Conservation (phyloP, 2,888 invertebrate genomes). For the Aspidiotus rigidus region DNA sequence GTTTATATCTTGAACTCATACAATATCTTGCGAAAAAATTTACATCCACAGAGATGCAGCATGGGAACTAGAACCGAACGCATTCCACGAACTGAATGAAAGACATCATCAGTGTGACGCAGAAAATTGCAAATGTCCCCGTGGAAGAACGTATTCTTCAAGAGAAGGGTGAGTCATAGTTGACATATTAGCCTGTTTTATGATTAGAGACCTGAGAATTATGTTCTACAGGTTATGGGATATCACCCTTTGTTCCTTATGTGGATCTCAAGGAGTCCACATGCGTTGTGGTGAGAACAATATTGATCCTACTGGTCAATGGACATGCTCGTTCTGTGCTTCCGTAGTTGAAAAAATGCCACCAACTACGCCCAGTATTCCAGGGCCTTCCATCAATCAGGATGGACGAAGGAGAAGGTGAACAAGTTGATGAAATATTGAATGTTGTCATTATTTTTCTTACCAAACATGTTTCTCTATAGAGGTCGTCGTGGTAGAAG, state of each 20-base stretch:
- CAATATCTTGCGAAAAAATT: neutral
- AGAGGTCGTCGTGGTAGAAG: too few relatives aligned
- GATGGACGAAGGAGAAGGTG: too few relatives aligned
- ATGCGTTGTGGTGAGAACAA: slow-evolving; percentile 46
- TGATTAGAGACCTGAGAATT: neutral
- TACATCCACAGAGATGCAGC: slow-evolving; percentile 58
- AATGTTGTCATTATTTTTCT: too few relatives aligned
- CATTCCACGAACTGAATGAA: slow-evolving; percentile 61
- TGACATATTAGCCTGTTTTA: neutral
- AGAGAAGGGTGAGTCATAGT: slow-evolving; percentile 9
- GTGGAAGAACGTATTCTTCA: neutral
- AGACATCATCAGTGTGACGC: slow-evolving; percentile 55
- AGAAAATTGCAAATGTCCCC: slow-evolving; percentile 50
- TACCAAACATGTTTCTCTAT: too few relatives aligned
- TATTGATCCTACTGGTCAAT: slow-evolving; percentile 41
- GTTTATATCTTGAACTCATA: neutral
- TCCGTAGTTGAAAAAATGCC: too few relatives aligned
- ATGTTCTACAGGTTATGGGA: slow-evolving; percentile 43
- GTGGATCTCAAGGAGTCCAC: slow-evolving; percentile 52
- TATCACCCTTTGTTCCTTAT: slow-evolving; percentile 48
- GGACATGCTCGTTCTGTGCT: slow-evolving; percentile 10
- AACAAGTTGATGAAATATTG: too few relatives aligned
- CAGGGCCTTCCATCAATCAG: too few relatives aligned
- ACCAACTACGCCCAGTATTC: too few relatives aligned
- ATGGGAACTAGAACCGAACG: slow-evolving; percentile 70